Evolutionary conservation across 2,797 vertebrate species (phyloP), one percentile per base, ranked within the genome.

Genomic region (Cuculus canorus): DNA sequence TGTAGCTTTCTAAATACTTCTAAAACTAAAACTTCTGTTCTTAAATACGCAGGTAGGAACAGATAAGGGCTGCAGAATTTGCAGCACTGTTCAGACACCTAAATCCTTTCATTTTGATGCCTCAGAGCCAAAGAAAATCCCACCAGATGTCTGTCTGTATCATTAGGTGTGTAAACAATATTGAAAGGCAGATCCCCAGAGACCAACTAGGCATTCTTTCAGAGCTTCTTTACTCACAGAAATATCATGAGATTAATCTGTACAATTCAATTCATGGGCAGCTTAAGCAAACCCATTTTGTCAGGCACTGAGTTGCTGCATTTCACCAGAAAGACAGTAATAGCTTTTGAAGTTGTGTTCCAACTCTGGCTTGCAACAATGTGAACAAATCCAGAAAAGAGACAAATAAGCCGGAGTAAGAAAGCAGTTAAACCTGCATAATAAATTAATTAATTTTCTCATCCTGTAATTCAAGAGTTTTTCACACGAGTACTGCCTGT

Each of bases 291-390:
- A 47, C 7, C 15, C 13, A 10, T 86, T 90, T 66, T 76, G 7
- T 68, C 21, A 32, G 35, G 50, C 0, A 0, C 24, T 45, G 17
- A 76, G 16, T 30, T 68, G 17, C 17, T 86, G 11, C 33, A 9
- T 76, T 91, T 78, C 66, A 72, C 32, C 11, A 61, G 50, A 18
- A 6, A 43, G 33, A 43, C 33, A 60, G 16, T 17, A 69, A 45
- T 3, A 37, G 11, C 22, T 33, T 8, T 1, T 39, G 39, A 88
- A 73, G n/a, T 56, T 3, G 1, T n/a, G 23, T 57, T 90, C 32
- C 66, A 86, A 11, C 15, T 56, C 39, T 19, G 5, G 11, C 18
- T 92, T 37, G 17, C 33, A 82, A 59, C 24, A 2, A 10, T 8
- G 2, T 69, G 54, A 77, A 69, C 14, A 69, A 60, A 87, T 37